These are phyloP conservation scores for Dryocosmus kuriphilus DNA, from an alignment of 2,888 invertebrate genomes.

Conservation along the genomic window DNA sequence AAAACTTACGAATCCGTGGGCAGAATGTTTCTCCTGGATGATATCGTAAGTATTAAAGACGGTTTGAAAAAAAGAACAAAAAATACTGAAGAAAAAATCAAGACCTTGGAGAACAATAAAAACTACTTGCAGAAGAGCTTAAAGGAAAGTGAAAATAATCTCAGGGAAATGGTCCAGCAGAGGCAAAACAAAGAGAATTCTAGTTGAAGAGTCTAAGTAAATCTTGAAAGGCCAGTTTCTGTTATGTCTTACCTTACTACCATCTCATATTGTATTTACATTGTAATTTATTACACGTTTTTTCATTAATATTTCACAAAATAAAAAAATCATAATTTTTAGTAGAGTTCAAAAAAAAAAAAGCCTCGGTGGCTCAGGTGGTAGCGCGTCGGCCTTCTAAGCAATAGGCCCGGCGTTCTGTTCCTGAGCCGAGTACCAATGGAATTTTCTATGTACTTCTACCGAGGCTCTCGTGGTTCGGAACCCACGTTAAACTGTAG, in stretches of 20 bases:
- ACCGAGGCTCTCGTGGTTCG: too few relatives aligned
- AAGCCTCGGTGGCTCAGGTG: too few relatives aligned
- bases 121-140: slow-evolving; percentile 88
- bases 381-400: too few relatives aligned
- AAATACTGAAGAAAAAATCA: slow-evolving; percentile 83
- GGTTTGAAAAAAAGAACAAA: slow-evolving; percentile 82
- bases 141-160: slow-evolving; percentile 91
- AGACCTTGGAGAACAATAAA: slow-evolving; percentile 86
- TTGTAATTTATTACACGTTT: slow-evolving; percentile 21
- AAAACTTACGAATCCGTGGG: slow-evolving; percentile 90
- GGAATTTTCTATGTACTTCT: too few relatives aligned
- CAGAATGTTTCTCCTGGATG: slow-evolving; percentile 89
- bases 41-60: slow-evolving; percentile 82
- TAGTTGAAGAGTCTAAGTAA: slow-evolving; percentile 34
- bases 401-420: too few relatives aligned
- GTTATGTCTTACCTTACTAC: slow-evolving; percentile 1
- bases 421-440: too few relatives aligned
- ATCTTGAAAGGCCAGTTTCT: not conserved
- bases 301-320: not conserved
- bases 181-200: slow-evolving; percentile 73
- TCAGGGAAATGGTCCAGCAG: slow-evolving; percentile 89
- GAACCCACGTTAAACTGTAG: too few relatives aligned
- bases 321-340: slow-evolving; percentile 13
- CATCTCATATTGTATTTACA: slow-evolving; percentile 2
- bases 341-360: too few relatives aligned